Conservation (phyloP, 2,888 invertebrate species). For the Oscheius sp. region DNA sequence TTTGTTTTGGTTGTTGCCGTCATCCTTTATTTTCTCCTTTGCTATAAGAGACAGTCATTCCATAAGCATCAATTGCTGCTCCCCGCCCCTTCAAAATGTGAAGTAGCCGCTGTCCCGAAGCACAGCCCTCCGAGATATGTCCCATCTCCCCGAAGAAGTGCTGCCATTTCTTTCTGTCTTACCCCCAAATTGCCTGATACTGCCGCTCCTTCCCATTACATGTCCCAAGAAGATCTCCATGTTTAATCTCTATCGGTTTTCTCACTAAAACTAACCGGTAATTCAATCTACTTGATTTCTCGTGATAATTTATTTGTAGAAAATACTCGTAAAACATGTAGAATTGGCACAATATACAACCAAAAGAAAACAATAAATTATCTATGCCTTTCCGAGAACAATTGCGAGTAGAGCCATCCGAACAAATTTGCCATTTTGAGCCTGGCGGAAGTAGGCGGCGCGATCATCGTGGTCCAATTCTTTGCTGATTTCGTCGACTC, state of each 20-base stretch:
- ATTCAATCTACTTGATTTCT: too few species aligned
- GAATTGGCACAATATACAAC: neutral
- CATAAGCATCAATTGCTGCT: neutral
- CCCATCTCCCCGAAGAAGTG: slow-evolving; percentile 2
- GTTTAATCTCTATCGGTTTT: neutral
- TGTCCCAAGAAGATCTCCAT: slow-evolving; percentile 19
- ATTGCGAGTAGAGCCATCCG: slow-evolving; percentile 95
- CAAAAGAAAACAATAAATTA: neutral
- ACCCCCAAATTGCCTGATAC: slow-evolving; percentile 1
- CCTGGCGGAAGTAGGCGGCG: slow-evolving; percentile 98
- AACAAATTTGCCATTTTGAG: slow-evolving; percentile 96
- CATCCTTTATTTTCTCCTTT: neutral
- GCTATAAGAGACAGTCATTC: neutral
- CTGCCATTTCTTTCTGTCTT: neutral
- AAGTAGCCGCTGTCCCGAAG: neutral
- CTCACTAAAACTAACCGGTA: too few species aligned
- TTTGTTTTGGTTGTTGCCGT: neutral
- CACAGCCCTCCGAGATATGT: slow-evolving; percentile 12
- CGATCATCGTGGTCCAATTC: slow-evolving; percentile 95
- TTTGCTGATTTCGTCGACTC: slow-evolving; percentile 91
- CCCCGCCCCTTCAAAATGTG: slow-evolving; percentile 5
- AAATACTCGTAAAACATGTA: slow-evolving; percentile 8
- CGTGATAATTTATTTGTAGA: neutral
- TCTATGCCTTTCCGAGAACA: slow-evolving; percentile 80
- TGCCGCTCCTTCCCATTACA: neutral